A percentile compares a stretch with the other conserved stretches of the same genome.
Conservation (phyloP, 2,113 vertebrate species). For the Dascyllus trimaculatus region DNA sequence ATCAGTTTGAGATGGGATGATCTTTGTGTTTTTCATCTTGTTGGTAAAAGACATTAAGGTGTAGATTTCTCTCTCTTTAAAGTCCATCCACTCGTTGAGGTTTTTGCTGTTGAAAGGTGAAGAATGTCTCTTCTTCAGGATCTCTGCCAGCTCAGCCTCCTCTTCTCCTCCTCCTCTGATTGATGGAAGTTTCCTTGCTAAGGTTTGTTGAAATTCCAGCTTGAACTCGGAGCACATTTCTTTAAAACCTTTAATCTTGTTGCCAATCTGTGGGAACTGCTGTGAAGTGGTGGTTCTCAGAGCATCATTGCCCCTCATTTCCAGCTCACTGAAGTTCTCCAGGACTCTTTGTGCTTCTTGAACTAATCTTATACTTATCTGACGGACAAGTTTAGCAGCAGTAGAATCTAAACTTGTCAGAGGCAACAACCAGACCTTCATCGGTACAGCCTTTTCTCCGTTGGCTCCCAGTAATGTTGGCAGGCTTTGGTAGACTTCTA, state of each 20-base stretch:
- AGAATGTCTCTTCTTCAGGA: constrained; percentile 11
- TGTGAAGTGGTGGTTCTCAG: neutral
- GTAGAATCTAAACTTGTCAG: constrained; percentile 60
- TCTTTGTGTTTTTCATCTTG: constrained; percentile 50
- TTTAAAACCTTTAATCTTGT: constrained; percentile 55
- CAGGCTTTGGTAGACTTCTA: constrained; percentile 70
- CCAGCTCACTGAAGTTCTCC: constrained; percentile 51
- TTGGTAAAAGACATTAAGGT: constrained; percentile 25
- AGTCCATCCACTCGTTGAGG: constrained; percentile 55
- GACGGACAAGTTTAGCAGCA: constrained; percentile 60
- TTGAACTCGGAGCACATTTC: constrained; percentile 42
- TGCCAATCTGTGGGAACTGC: constrained; percentile 62
- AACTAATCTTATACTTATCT: constrained; percentile 59
- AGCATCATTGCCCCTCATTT: constrained; percentile 70
- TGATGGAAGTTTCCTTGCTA: constrained; percentile 31
- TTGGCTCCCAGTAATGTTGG: constrained; percentile 47
- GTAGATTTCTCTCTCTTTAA: constrained; percentile 51
- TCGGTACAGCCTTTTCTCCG: constrained; percentile 67
- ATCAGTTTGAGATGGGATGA: neutral
- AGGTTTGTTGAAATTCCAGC: neutral
- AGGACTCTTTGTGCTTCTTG: constrained; percentile 35
- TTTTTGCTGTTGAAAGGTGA: constrained; percentile 25
- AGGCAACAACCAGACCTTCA: constrained; percentile 78
- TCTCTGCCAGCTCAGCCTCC: constrained; percentile 35
- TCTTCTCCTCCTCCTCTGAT: constrained; percentile 56